Evolutionary conservation across 2,888 invertebrate species (phyloP), one percentile per base, ranked within the genome.

Genomic region (Homarus gammarus): DNA sequence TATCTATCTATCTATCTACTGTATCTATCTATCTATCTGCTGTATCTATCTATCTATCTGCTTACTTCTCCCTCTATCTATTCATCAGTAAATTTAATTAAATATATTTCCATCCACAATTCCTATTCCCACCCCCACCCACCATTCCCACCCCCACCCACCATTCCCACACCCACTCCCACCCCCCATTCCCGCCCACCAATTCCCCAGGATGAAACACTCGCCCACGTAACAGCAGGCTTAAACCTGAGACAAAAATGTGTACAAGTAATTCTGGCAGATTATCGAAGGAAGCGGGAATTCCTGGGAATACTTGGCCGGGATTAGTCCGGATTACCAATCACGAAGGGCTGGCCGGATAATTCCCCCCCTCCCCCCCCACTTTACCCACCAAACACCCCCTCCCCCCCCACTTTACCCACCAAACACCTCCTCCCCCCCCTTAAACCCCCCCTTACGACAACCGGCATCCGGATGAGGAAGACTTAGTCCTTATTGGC

Each of bases 251-350:
- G 18, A 56, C 49, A 78, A 78, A 78, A 31, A 78, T 18, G 51
- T 36, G 33, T 51, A 49, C 78, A 49, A 56, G 78, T 78, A 78
- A 78, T 78, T 78, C 51, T 36, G 18, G 6, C 18, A 56, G 78
- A 51, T 51, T 78, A 51, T 40, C 33, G 78, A 78, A 78, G 51
- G 33, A 36, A 31, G 51, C 78, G 36, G 36, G 78, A 78, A 78
- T 78, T 78, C 78, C 78, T 51, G n/a, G 44, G 78, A 78, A 78
- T 78, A 78, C 78, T 51, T 78, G 78, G 49, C 51, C 49, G 33
- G 78, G 78, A 78, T 78, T 78, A 78, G n/a, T 78, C 33, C 51
- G 78, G 78, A 78, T 78, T 78, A 78, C 49, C 56, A 78, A 78
- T 49, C 78, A 78, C 78, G 78, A 49, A 78, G 22, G 78, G 78